Base-by-base conservation (phyloP, 2,888 invertebrate species). In the Agrilus biguttatus region DNA sequence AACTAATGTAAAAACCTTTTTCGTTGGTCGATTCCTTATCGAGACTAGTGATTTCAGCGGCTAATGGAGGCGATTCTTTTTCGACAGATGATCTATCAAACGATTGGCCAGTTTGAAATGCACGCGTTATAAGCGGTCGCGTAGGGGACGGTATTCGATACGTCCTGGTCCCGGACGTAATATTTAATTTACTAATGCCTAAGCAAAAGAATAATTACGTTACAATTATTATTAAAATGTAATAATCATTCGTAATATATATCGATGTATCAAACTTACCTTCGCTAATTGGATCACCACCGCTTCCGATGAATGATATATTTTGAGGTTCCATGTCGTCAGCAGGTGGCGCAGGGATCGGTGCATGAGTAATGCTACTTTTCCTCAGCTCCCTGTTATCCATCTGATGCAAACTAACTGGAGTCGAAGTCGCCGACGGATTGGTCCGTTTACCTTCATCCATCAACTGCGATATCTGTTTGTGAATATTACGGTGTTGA, bases 301-400 rank as follows among this genome's bases (percentile, higher is more conserved):
- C 71, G 19, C 77, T 74, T 58, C 88, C 89, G 53, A 90, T 89
- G 60, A 91, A 91, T 43, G 89, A 90, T 57, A 91, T 90, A 68
- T 85, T 89, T 63, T 91, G 91, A 0, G 91, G 90, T 55, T 88
- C 89, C 89, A 91, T 90, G 59, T 88, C 88, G 60, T 87, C 88
- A 17, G 77, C 77, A 42, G 80, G 76, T 23, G 79, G 80, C 12
- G 77, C 74, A 36, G 80, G 77, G 38, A 78, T 71, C 2, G 80
- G 74, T 8, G 75, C 72, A 48, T 76, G 77, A 37, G 58, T 65
- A 10, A 65, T 55, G 48, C 54, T 53, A 40, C 53, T 53, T 47
- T 63, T 65, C 39, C 62, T 50, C 38, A 59, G 53, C 52, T 45
- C 61, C 48, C 52, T 49, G 21, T 50, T 42, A 39, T 61, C 67